Conservation (phyloP, 2,113 vertebrate genomes). For the Rhegmatorhina hoffmannsi region DNA sequence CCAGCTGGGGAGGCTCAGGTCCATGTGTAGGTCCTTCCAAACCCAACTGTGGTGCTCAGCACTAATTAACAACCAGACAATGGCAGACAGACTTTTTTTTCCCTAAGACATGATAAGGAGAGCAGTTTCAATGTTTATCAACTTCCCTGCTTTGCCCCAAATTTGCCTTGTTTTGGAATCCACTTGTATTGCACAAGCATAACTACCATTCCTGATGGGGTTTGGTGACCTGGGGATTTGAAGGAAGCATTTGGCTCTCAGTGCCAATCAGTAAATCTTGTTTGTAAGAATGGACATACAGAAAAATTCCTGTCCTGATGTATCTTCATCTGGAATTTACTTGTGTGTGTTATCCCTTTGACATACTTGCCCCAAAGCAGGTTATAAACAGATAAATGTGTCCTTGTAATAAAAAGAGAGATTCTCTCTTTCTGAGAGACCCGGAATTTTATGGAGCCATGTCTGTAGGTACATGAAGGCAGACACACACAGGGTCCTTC, state of each 20-base stretch:
- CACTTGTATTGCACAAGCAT: not conserved
- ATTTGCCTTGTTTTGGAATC: not conserved
- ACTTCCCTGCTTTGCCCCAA: not conserved
- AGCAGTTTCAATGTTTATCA: not conserved
- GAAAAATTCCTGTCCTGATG: not conserved
- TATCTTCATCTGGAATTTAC: not conserved
- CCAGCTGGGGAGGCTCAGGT: not conserved
- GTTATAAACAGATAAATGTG: not conserved
- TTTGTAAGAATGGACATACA: not conserved
- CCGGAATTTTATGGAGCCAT: accelerated
- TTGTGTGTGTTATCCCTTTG: not conserved
- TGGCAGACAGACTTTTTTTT: not conserved
- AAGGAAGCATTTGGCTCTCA: not conserved
- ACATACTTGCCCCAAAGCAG: not conserved
- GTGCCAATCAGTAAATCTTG: not conserved
- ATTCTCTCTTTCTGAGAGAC: not conserved
- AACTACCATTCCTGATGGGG: accelerated
- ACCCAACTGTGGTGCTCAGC: not conserved
- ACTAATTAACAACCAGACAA: not conserved
- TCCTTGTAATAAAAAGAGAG: not conserved
- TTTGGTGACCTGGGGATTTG: not conserved
- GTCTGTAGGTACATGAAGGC: not conserved
- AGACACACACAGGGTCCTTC: not conserved
- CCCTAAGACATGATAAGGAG: not conserved
- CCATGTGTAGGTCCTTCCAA: not conserved